Percentiles rank a stretch among this genome's conserved stretches.
These are phyloP conservation scores for Grantiella picta DNA, from an alignment of 2,113 vertebrate species.

Conservation along the genomic window DNA sequence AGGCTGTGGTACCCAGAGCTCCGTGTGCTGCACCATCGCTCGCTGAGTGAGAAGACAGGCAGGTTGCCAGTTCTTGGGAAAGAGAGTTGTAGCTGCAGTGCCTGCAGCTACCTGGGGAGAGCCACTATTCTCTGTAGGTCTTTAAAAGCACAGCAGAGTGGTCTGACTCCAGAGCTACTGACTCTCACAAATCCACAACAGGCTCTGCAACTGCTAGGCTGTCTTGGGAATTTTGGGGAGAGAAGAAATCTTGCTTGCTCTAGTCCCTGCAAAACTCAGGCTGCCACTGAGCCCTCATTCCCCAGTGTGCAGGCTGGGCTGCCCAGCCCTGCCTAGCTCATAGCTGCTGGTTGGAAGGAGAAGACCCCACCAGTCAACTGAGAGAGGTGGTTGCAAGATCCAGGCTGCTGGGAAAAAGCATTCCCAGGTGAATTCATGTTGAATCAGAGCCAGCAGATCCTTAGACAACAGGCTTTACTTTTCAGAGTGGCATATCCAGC, in stretches of 20 bases:
- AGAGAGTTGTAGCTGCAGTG: background rate
- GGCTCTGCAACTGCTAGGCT: background rate
- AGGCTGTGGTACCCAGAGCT: fast-evolving
- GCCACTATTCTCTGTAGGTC: background rate
- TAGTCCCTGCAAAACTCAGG: background rate
- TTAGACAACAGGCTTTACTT: background rate
- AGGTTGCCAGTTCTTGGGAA: background rate
- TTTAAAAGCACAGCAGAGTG: background rate
- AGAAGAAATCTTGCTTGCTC: background rate
- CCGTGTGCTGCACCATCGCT: fast-evolving
- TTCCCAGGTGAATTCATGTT: background rate
- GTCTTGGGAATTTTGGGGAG: background rate
- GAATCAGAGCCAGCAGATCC: background rate
- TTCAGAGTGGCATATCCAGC: background rate
- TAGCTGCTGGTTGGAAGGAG: background rate
- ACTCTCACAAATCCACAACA: background rate
- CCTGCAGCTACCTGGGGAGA: background rate
- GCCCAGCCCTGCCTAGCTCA: background rate
- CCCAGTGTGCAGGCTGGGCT: fast-evolving
- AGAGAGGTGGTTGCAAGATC: background rate
- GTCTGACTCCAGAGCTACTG: background rate
- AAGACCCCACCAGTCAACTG: background rate
- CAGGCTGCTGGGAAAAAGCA: background rate
- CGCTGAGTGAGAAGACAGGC: background rate
- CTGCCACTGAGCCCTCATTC: background rate